Base-by-base conservation (phyloP, 2,888 invertebrate species). In the Furcula furcula region DNA sequence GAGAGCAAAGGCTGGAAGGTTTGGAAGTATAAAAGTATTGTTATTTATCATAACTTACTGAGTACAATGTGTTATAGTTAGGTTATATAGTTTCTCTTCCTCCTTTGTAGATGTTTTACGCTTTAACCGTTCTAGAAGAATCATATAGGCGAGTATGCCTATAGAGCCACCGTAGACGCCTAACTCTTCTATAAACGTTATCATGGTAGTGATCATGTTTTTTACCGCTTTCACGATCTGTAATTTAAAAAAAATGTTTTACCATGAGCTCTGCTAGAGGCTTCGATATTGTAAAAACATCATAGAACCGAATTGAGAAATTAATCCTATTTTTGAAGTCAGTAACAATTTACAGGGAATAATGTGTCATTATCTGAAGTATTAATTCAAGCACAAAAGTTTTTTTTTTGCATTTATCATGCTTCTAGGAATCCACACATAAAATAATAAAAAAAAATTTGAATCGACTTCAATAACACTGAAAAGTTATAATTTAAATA, bases 111-210 rank as follows among this genome's bases (percentile, higher is more conserved):
- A 57, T 0, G 85, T 49, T 34, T 68, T 74, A 9, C 87, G 86
- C 49, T 91, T 92, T 9, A 93, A 72, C 5, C 91, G 71, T 63
- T 95, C 94, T 5, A 94, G 58, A 27, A 93, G 86, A 11, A 94
- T 89, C 1, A 91, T 78, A 34, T 92, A 86, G 0, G 92, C 86
- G 1, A 93, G 62, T 4, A 93, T 80, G 0, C 91, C 90, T 36
- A 92, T 77, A 1, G 82, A 68, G 0, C 92, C 93, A 0, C 93
- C 93, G 60, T 91, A 94, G 4, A 85, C 62, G 0, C 92, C 91
- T 41, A 90, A 60, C 22, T 90, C 89, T 0, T 75, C 35, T 31
- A 93, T 65, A 34, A 91, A 91, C 22, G 61, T 67, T 3, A 74
- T 27, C 47, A 92, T 89, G 15, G 91, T 86, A 0, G 29, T 29